Evolutionary conservation across 2,888 invertebrate species (phyloP), one percentile per base, ranked within the genome.

Genomic region (Epinotia brunnichana): DNA sequence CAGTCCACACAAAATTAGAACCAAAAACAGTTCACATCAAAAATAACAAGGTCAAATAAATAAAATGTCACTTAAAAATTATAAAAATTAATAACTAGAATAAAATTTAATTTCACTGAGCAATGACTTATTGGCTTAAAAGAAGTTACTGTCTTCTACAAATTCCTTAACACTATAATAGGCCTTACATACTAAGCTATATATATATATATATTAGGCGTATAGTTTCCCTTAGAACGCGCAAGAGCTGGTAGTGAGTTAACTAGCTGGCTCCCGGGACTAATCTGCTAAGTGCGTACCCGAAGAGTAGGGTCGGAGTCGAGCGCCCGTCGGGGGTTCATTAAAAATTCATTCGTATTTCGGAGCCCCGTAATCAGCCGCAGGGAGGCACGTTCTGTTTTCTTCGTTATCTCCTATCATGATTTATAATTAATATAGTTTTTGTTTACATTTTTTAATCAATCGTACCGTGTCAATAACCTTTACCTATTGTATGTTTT

Each of bases 331-430:
- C 82, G 82, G 82, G 81, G 81, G 82, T 86, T 92, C 91, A 92
- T 93, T 93, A 93, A 92, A 92, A 92, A 91, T 92, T 92, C 92
- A 93, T 92, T 92, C 92, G 91, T 92, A 90, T 90, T 92, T 91
- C 87, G 89, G 85, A 86, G 87, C 88, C 82, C 82, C 82, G 90
- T 90, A 91, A 91, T 91, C 90, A 90, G 90, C 89, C 91, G 85
- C 87, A 87, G 76, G 74, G 77, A 80, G 74, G 79, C 82, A 82
- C 84, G 82, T 83, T 84, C 83, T 84, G 83, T 82, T 82, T 82
- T 84, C 67, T 85, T 82, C 86, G 83, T 84, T 87, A 87, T 86
- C 86, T 87, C 81, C 83, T 86, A 81, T 81, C 75, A 77, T 73
- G 83, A 87, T 87, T 87, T 87, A 85, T 86, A 84, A 81, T 83